Evolutionary conservation across 2,888 invertebrate genomes (phyloP), one percentile per base, ranked within the genome.

Genomic region (Apomyelois bistriatella): DNA sequence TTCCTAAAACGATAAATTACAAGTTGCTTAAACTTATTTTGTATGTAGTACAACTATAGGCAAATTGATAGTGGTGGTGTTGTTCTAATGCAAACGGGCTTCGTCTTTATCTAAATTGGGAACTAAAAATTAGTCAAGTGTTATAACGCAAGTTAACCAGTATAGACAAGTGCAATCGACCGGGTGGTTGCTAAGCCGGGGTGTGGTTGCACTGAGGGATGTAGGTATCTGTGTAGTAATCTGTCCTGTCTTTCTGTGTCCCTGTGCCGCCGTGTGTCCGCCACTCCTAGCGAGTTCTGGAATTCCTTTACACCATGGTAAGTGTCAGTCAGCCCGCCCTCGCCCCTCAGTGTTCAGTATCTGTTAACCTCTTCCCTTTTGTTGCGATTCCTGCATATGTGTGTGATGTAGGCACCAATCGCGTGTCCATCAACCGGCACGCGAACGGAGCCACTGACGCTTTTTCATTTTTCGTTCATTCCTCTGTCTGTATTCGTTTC

Each of bases 231-330:
- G 91, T 91, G 90, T 91, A 91, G 91, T 91, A 91, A 91, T 91
- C 90, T 91, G 91, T 91, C 91, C 91, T 91, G 91, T 91, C 91
- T 91, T 91, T 92, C 91, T 93, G 93, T 93, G 93, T 93, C 93
- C 93, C 93, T 93, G 93, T 92, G 91, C 91, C 91, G 91, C 91
- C 91, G 90, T 90, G 90, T 93, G 93, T 93, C 91, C 93, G 92
- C 93, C 92, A 92, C 92, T 92, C 91, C 94, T 96, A 97, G 97
- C 96, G 96, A 96, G 95, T 97, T 97, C 96, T 97, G 97, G 97
- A 97, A 96, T 95, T 97, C 96, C 95, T 97, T 97, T 95, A 96
- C 96, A 94, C 96, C 97, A 95, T 95, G 97, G 97, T 97, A 97
- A 97, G 97, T 97, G 94, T 93, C 94, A 93, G 91, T 91, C 91